These are phyloP conservation scores for Malurus leucopterus DNA, from an alignment of 2,797 vertebrate genomes.

Conservation along the genomic window DNA sequence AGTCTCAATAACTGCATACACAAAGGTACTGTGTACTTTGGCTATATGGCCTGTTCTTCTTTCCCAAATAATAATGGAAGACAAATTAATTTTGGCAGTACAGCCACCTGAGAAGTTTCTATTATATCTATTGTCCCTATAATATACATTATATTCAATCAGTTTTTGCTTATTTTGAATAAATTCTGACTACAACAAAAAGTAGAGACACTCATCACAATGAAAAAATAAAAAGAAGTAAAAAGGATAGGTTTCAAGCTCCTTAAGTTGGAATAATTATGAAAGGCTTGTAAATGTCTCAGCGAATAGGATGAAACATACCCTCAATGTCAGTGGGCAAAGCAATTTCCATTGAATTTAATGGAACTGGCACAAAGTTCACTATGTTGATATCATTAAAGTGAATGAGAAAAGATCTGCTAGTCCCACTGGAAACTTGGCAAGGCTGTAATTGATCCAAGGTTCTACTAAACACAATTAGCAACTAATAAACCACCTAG, in stretches of 20 bases:
- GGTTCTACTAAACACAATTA: background rate
- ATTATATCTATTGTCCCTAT: background rate
- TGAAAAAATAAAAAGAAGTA: background rate
- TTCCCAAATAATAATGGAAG: background rate
- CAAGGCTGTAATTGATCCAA: background rate
- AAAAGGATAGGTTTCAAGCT: background rate
- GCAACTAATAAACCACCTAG: background rate
- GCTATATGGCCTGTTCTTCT: background rate
- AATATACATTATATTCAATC: background rate
- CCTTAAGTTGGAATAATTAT: background rate
- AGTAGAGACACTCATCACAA: background rate
- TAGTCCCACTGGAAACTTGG: background rate
- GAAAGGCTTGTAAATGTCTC: background rate
- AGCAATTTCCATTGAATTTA: background rate
- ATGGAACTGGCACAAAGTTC: constrained; percentile 1
- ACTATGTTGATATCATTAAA: background rate
- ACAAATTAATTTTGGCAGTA: background rate
- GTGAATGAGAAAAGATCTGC: background rate
- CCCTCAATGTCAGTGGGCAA: background rate
- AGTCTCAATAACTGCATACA: background rate
- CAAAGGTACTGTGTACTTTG: background rate
- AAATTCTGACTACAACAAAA: background rate
- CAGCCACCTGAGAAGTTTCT: background rate
- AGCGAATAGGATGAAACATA: background rate
- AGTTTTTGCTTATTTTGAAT: background rate